Evolutionary conservation across 2,888 invertebrate genomes (phyloP).

Genomic region (Tetragonula carbonaria): DNA sequence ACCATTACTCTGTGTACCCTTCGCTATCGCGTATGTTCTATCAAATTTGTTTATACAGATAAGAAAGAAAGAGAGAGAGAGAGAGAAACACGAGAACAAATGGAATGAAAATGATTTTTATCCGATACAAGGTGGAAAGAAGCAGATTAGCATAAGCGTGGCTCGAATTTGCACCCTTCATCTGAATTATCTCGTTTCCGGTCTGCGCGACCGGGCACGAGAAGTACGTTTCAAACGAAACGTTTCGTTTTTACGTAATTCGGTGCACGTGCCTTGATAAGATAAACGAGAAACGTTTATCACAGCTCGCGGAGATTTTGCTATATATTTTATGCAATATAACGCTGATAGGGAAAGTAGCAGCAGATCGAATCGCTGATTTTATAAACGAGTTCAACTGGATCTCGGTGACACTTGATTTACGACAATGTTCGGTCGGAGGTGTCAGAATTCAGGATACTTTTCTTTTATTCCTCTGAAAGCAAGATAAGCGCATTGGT

Average conservation of each 20-base stretch:
- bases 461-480: conserved; percentile 43
- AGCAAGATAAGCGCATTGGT: conserved; percentile 55
- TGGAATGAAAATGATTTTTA: conserved; percentile 20
- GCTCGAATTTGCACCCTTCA: conserved; percentile 32
- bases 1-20: neutral
- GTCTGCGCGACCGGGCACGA: conserved; percentile 8
- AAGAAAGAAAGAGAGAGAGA: neutral
- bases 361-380: conserved; percentile 46
- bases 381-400: conserved; percentile 19
- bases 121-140: conserved; percentile 3
- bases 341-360: neutral
- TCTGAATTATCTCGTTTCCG: conserved; percentile 46
- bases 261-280: conserved; percentile 42
- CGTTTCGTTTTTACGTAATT: conserved; percentile 35
- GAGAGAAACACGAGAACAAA: neutral
- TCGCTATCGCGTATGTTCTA: neutral
- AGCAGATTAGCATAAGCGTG: conserved; percentile 44
- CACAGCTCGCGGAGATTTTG: conserved; percentile 35
- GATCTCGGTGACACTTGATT: conserved; percentile 64
- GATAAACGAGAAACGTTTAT: conserved; percentile 42
- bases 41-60: neutral
- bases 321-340: neutral
- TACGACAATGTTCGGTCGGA: conserved; percentile 50
- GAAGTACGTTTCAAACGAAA: conserved; percentile 39
- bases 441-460: conserved; percentile 50